These are phyloP conservation scores for Platyura marginata DNA, from an alignment of 1,140 invertebrate species.

Conservation along the genomic window DNA sequence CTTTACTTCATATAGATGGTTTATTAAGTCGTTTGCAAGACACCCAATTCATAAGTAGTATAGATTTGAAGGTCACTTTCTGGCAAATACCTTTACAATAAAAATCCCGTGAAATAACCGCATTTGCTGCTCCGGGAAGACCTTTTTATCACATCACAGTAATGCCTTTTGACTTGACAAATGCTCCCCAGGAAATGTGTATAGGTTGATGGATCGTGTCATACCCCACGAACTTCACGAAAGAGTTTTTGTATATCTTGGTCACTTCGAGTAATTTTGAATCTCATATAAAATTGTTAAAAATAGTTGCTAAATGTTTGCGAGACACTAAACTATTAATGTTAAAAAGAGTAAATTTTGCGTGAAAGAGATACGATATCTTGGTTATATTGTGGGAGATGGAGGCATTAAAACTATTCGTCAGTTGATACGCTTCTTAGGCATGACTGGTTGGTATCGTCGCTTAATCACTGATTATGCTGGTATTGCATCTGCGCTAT, in stretches of 20 bases:
- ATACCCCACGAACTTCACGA: background rate
- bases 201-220: constrained; percentile 18
- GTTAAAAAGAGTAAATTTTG: constrained; percentile 24
- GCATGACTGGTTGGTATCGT: constrained; percentile 16
- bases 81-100: constrained; percentile 17
- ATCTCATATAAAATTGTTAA: constrained; percentile 5
- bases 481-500: constrained; percentile 12
- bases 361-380: constrained; percentile 11
- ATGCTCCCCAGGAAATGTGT: constrained; percentile 26
- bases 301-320: constrained; percentile 18
- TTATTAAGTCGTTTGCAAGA: constrained; percentile 5
- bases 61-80: constrained; percentile 19
- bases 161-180: constrained; percentile 27
- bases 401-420: constrained; percentile 4
- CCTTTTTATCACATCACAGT: constrained; percentile 12
- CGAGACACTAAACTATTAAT: constrained; percentile 23
- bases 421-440: constrained; percentile 8
- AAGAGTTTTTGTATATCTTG: constrained; percentile 9
- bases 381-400: constrained; percentile 7
- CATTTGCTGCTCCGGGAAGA: constrained; percentile 23
- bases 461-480: constrained; percentile 21
- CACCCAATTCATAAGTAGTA: constrained; percentile 10
- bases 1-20: constrained; percentile 7
- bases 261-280: constrained; percentile 9
- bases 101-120: constrained; percentile 20